A percentile compares a stretch with the other conserved stretches of the same genome.
Evolutionary conservation across 64 coral and sea anemone species (phyloP).

Genomic region (Orbicella faveolata): DNA sequence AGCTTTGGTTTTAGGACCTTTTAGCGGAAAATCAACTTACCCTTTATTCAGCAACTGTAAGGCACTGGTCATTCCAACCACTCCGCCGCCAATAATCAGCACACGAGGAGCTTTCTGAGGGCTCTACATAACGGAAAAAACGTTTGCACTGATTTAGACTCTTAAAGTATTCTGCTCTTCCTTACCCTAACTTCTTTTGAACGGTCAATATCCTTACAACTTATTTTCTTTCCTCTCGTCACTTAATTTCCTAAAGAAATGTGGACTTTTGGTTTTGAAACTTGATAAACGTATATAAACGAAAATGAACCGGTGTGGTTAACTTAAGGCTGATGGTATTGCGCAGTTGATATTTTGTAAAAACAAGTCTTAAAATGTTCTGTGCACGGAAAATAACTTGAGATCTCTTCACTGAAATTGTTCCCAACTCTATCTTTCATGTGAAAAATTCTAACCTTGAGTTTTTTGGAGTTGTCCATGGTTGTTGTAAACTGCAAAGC

Average conservation of each 20-base stretch:
- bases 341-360: too few relatives aligned
- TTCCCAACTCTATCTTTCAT: too few relatives aligned
- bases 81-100: constrained; percentile 16
- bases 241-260: too few relatives aligned
- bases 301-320: neutral
- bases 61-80: constrained; percentile 10
- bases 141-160: too few relatives aligned
- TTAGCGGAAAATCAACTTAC: neutral
- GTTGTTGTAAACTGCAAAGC: constrained; percentile 23
- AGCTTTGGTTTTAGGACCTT: too few relatives aligned
- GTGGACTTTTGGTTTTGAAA: too few relatives aligned
- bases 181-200: neutral
- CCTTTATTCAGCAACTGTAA: constrained; percentile 7
- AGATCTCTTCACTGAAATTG: too few relatives aligned
- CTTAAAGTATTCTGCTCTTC: neutral
- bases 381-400: too few relatives aligned
- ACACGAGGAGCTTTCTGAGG: neutral
- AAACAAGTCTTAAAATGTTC: too few relatives aligned
- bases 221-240: too few relatives aligned
- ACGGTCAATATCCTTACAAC: neutral
- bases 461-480: neutral
- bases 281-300: too few relatives aligned
- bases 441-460: neutral
- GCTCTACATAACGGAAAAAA: neutral
- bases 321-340: too few relatives aligned